These are phyloP conservation scores for Acromyrmex charruanus DNA, from an alignment of 1,140 invertebrate species.

Conservation along the genomic window DNA sequence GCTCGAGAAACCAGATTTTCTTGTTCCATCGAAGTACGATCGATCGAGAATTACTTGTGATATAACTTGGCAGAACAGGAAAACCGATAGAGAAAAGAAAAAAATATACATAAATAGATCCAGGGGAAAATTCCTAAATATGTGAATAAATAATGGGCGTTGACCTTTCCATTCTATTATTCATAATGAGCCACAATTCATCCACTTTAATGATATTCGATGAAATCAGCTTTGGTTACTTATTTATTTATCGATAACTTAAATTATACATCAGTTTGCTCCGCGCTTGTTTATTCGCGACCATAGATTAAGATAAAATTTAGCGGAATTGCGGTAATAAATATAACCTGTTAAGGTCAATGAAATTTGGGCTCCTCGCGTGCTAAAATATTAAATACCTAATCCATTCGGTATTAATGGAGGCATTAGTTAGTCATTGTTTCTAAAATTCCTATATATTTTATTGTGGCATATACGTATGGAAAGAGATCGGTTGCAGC, in stretches of 20 bases:
- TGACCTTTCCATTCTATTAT: neutral
- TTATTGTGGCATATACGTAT: neutral
- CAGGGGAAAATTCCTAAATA: neutral
- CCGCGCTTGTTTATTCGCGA: neutral
- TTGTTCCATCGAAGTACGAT: constrained; percentile 31
- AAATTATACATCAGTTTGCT: neutral
- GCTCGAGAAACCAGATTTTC: constrained; percentile 56
- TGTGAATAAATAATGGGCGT: neutral
- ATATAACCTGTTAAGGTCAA: neutral
- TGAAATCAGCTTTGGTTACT: neutral
- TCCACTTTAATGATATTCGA: no score
- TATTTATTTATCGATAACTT: neutral
- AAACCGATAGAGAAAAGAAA: neutral
- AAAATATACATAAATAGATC: neutral
- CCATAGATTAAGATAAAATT: neutral
- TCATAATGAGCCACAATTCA: no score
- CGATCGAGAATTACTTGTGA: constrained; percentile 41
- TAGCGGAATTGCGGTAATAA: neutral
- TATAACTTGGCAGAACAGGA: neutral
- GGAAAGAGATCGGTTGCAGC: neutral
- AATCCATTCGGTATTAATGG: neutral
- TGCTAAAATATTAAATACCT: constrained; percentile 15
- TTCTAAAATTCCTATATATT: neutral
- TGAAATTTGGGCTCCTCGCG: neutral
- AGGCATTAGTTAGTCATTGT: neutral